Conservation (phyloP, 2,113 vertebrate species). For the Talpa occidentalis region DNA sequence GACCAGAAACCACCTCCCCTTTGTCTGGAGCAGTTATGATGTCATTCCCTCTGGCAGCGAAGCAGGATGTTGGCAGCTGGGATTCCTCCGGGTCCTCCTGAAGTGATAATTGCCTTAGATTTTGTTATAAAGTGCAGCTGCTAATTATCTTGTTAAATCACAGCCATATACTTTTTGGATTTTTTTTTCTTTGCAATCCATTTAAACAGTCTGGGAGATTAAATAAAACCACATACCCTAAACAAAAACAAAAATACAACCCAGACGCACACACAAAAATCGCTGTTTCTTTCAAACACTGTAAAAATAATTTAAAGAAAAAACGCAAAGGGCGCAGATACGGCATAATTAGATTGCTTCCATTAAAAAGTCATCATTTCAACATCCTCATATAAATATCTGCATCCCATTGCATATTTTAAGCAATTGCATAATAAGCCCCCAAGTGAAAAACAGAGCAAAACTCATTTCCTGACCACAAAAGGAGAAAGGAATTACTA, state of each 20-base stretch:
- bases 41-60: constrained; percentile 79
- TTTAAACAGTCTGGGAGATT: constrained; percentile 80
- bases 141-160: constrained; percentile 84
- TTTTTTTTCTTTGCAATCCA: constrained; percentile 77
- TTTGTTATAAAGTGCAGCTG: constrained; percentile 83
- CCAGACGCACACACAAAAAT: not conserved
- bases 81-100: constrained; percentile 80
- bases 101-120: constrained; percentile 85
- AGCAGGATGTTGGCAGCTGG: constrained; percentile 79
- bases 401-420: constrained; percentile 65
- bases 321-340: constrained; percentile 67
- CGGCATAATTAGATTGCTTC: constrained; percentile 75
- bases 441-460: constrained; percentile 77
- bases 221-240: constrained; percentile 79
- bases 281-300: constrained; percentile 60
- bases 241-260: constrained; percentile 79
- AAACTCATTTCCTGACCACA: constrained; percentile 70
- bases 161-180: constrained; percentile 82
- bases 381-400: constrained; percentile 83
- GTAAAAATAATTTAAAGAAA: constrained; percentile 62
- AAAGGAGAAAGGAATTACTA: constrained; percentile 77
- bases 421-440: constrained; percentile 76
- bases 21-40: constrained; percentile 80
- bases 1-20: constrained; percentile 76
- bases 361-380: constrained; percentile 86